Evolutionary conservation across 2,888 invertebrate species (phyloP).

Genomic region (Hydrotaea diabolus): DNA sequence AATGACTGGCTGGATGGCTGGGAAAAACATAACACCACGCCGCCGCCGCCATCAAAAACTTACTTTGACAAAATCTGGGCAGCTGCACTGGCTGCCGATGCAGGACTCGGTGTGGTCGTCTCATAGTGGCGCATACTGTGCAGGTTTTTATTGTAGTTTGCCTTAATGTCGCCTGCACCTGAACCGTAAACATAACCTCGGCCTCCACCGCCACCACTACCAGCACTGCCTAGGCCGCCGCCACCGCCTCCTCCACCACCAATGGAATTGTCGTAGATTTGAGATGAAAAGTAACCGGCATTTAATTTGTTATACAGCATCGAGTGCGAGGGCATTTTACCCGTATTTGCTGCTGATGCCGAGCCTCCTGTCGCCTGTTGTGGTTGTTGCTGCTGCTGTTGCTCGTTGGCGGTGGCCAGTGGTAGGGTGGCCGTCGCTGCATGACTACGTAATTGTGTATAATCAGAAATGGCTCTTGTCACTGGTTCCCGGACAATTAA

Average conservation of each 20-base stretch:
- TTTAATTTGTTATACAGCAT: slow-evolving; percentile 76
- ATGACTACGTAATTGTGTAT: slow-evolving; percentile 94
- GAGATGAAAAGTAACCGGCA: slow-evolving; percentile 69
- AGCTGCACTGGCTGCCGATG: slow-evolving; percentile 71
- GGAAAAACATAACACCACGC: too few species aligned
- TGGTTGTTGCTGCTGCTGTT: slow-evolving; percentile 50
- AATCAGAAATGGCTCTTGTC: slow-evolving; percentile 97
- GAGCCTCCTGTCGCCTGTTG: background rate
- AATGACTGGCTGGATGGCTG: background rate
- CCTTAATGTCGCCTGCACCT: slow-evolving; percentile 63
- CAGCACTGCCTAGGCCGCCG: slow-evolving; percentile 54
- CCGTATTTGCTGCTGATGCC: slow-evolving; percentile 35
- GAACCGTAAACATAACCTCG: slow-evolving; percentile 53
- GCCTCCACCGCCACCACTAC: slow-evolving; percentile 28
- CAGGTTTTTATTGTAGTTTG: slow-evolving; percentile 59
- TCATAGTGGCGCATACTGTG: slow-evolving; percentile 62
- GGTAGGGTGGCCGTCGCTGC: slow-evolving; percentile 88
- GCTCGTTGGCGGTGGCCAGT: slow-evolving; percentile 71
- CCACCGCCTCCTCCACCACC: slow-evolving; percentile 72
- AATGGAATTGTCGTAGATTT: slow-evolving; percentile 77
- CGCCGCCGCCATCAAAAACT: too few species aligned
- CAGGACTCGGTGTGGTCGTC: slow-evolving; percentile 71
- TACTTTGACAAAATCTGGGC: slow-evolving; percentile 78
- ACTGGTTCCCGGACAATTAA: slow-evolving; percentile 98
- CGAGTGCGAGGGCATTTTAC: slow-evolving; percentile 60